A percentile compares a stretch with the other conserved stretches of the same genome.
Evolutionary conservation across 2,888 invertebrate genomes (phyloP).

Genomic region (Andrena flavipes): DNA sequence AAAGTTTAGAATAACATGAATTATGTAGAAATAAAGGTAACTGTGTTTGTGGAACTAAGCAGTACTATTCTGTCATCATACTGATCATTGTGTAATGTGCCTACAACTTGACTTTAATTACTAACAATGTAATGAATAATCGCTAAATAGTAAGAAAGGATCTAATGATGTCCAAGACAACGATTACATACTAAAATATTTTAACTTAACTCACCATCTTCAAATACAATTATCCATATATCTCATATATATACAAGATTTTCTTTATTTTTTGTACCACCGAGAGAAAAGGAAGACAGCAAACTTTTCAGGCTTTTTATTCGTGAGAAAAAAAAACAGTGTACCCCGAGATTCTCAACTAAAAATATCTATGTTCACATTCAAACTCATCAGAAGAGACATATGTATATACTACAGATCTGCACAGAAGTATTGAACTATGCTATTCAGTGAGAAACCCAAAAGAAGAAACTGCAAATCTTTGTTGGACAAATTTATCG

Average conservation of each 20-base stretch:
- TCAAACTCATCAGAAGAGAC: constrained; percentile 72
- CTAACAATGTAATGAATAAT: constrained; percentile 45
- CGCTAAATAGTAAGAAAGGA: constrained; percentile 43
- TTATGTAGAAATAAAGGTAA: constrained; percentile 31
- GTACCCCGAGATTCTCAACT: constrained; percentile 64
- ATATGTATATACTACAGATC: constrained; percentile 71
- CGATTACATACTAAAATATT: constrained; percentile 44
- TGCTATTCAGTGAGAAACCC: constrained; percentile 74
- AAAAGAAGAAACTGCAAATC: constrained; percentile 70
- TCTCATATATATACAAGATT: constrained; percentile 67
- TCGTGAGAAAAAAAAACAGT: constrained; percentile 62
- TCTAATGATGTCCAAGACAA: constrained; percentile 49
- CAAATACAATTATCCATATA: constrained; percentile 63
- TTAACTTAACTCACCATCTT: constrained; percentile 66
- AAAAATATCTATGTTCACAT: constrained; percentile 71
- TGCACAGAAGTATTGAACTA: constrained; percentile 72
- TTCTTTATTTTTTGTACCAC: constrained; percentile 65
- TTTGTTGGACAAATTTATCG: constrained; percentile 74
- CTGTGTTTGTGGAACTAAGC: constrained; percentile 46
- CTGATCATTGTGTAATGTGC: constrained; percentile 39
- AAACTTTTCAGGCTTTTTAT: constrained; percentile 67
- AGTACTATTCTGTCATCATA: constrained; percentile 49
- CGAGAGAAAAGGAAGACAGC: constrained; percentile 68
- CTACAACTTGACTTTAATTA: constrained; percentile 43
- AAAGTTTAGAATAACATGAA: constrained; percentile 27